Conservation (phyloP, 1,140 invertebrate genomes). For the Delia radicum region DNA sequence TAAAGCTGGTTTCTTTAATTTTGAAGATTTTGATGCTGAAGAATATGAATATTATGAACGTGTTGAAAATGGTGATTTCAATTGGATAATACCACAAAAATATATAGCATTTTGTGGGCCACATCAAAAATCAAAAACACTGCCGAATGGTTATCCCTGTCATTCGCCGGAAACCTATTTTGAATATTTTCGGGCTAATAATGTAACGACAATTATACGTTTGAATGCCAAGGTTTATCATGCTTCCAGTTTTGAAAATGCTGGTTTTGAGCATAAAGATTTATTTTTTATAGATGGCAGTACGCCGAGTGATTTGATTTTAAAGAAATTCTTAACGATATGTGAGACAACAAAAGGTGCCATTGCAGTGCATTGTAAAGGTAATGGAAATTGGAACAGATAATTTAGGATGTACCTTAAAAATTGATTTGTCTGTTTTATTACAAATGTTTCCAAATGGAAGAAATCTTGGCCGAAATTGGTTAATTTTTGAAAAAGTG, state of each 20-base stretch:
- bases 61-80: conserved; percentile 98
- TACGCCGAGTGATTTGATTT: conserved; percentile 87
- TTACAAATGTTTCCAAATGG: no score
- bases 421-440: no score
- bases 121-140: conserved; percentile 83
- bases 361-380: conserved; percentile 98
- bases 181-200: conserved; percentile 87
- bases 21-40: conserved; percentile 90
- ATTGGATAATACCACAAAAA: conserved; percentile 98
- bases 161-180: conserved; percentile 97
- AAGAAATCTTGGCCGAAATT: no score
- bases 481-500: no score
- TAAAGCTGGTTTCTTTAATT: conserved; percentile 89
- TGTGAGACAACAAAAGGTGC: conserved; percentile 86
- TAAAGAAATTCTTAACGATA: conserved; percentile 87
- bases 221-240: conserved; percentile 97
- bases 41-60: conserved; percentile 96
- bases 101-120: conserved; percentile 98
- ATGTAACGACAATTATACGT: conserved; percentile 88
- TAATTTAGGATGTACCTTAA: no score
- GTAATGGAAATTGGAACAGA: no score
- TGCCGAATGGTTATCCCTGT: conserved; percentile 90
- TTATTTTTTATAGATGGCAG: conserved; percentile 97
- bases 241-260: conserved; percentile 82
- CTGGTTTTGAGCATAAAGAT: conserved; percentile 94